Conservation (phyloP, 2,113 vertebrate genomes). For the Monarcha castaneiventris region DNA sequence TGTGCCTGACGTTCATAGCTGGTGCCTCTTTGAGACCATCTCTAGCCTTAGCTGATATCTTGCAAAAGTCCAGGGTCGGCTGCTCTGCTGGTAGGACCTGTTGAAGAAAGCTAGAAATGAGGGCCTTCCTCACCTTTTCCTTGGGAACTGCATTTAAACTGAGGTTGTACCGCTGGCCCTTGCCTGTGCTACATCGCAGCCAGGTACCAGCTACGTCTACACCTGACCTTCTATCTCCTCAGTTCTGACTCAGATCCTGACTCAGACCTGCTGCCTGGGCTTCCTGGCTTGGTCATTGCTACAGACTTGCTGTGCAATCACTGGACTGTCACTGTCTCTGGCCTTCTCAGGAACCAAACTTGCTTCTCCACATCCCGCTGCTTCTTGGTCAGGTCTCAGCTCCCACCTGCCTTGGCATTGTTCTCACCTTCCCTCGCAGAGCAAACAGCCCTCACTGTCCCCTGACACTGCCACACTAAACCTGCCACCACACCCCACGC, state of each 20-base stretch:
- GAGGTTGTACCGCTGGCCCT: neutral
- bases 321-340: neutral
- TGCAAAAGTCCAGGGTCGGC: neutral
- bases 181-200: fast-evolving
- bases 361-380: neutral
- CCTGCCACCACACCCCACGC: neutral
- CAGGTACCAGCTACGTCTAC: neutral
- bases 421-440: neutral
- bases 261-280: neutral
- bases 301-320: neutral
- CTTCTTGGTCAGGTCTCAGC: neutral
- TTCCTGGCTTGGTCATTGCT: neutral
- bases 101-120: neutral
- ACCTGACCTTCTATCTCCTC: neutral
- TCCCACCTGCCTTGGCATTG: neutral
- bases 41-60: neutral
- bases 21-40: neutral
- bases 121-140: neutral
- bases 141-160: neutral
- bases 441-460: neutral
- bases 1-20: neutral
- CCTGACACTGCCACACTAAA: neutral
- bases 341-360: neutral
- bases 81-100: neutral
- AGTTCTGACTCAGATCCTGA: neutral